A percentile compares a stretch with the other conserved stretches of the same genome.
Evolutionary conservation across 2,888 invertebrate species (phyloP).

Genomic region (Ypsolopha scabrella): DNA sequence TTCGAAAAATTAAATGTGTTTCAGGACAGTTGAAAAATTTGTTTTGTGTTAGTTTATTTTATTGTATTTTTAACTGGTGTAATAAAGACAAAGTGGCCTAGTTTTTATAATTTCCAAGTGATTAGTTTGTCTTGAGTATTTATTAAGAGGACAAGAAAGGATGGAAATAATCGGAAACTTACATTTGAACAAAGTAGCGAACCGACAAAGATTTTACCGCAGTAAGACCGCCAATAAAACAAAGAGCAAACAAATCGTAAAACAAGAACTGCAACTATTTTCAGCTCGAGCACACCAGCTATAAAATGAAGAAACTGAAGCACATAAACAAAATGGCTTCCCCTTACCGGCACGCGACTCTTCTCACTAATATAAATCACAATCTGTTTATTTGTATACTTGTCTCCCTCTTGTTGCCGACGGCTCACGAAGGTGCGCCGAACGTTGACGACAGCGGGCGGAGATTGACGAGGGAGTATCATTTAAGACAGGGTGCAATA

Average conservation of each 20-base stretch:
- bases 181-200: background rate
- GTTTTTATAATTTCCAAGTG: no score
- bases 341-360: constrained; percentile 49
- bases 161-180: no score
- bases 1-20: background rate
- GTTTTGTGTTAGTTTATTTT: background rate
- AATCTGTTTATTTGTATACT: constrained; percentile 63
- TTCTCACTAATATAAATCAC: constrained; percentile 43
- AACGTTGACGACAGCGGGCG: constrained; percentile 44
- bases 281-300: constrained; percentile 4
- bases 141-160: no score
- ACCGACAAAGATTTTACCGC: constrained; percentile 1
- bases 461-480: constrained; percentile 71
- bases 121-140: no score
- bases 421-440: constrained; percentile 45
- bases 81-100: no score
- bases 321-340: constrained; percentile 61
- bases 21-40: background rate
- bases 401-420: constrained; percentile 55
- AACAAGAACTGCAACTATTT: constrained; percentile 26
- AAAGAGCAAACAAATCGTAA: constrained; percentile 28
- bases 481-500: constrained; percentile 75
- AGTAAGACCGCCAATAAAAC: constrained; percentile 18
- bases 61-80: background rate
- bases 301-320: constrained; percentile 16